Conservation (phyloP, 1,140 invertebrate species). For the Galleria mellonella region DNA sequence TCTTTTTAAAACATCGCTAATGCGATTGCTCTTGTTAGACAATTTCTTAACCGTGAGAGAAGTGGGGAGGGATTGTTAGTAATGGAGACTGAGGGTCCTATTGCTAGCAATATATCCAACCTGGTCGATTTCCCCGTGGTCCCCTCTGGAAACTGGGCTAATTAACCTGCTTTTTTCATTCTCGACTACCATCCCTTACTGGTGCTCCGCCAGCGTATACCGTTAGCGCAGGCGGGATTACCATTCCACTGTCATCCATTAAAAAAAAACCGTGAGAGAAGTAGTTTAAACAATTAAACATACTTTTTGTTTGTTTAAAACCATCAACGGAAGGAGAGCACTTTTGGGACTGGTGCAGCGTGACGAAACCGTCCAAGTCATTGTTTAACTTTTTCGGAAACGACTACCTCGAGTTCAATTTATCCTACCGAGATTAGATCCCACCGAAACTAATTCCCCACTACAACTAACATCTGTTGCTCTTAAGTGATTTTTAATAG, state of each 20-base stretch:
- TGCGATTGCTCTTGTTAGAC: too few species aligned
- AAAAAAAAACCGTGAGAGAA: not conserved
- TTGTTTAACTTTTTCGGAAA: slow-evolving; percentile 1
- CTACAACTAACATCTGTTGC: slow-evolving; percentile 4
- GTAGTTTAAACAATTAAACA: not conserved
- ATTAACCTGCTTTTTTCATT: too few species aligned
- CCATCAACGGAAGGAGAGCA: slow-evolving; percentile 1
- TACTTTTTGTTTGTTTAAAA: slow-evolving; percentile 12
- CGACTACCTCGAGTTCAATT: not conserved
- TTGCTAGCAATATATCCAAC: too few species aligned
- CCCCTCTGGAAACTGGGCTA: too few species aligned
- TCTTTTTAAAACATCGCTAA: too few species aligned
- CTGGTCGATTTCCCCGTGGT: too few species aligned
- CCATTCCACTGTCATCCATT: too few species aligned
- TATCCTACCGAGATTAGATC: slow-evolving; percentile 10
- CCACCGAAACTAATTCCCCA: slow-evolving; percentile 1
- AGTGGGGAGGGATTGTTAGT: too few species aligned
- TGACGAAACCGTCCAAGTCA: not conserved
- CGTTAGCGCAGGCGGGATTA: too few species aligned
- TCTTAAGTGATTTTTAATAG: slow-evolving; percentile 35
- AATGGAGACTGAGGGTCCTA: too few species aligned
- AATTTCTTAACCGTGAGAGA: not conserved
- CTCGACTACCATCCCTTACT: too few species aligned
- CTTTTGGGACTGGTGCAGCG: not conserved
- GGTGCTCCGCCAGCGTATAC: too few species aligned